phyloP scores from a whole-genome alignment of 2,797 vertebrate genomes.

The Enteromius argenteus region DNA sequence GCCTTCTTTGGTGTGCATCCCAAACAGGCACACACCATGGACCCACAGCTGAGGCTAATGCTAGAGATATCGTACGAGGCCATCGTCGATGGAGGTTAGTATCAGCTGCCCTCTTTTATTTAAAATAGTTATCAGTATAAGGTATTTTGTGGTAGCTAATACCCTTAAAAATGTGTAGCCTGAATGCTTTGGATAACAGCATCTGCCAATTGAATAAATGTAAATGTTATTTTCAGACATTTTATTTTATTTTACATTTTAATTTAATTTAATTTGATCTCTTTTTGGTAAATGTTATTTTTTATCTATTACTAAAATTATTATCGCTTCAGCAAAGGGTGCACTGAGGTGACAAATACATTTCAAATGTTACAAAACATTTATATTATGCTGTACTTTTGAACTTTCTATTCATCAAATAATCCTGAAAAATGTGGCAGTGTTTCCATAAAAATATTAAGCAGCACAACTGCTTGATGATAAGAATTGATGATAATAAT shows the following conservation, averaged over 20 bases:
- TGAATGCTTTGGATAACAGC: background rate
- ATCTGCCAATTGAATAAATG: background rate
- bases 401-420: background rate
- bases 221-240: background rate
- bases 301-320: background rate
- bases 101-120: background rate
- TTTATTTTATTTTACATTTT: background rate
- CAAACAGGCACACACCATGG: constrained; percentile 97
- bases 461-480: no score
- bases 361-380: background rate
- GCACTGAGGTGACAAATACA: background rate
- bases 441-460: background rate
- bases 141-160: background rate
- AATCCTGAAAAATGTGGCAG: background rate
- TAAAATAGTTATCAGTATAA: background rate
- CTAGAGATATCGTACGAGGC: constrained; percentile 93
- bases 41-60: constrained; percentile 93
- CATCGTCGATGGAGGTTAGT: constrained; percentile 91
- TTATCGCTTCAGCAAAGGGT: background rate
- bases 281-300: background rate
- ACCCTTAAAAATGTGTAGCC: background rate
- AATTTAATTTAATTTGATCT: background rate
- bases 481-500: no score
- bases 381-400: background rate
- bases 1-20: constrained; percentile 92